These are phyloP conservation scores for Philypnodon macrostomus DNA, from an alignment of 2,797 vertebrate species.

Conservation along the genomic window DNA sequence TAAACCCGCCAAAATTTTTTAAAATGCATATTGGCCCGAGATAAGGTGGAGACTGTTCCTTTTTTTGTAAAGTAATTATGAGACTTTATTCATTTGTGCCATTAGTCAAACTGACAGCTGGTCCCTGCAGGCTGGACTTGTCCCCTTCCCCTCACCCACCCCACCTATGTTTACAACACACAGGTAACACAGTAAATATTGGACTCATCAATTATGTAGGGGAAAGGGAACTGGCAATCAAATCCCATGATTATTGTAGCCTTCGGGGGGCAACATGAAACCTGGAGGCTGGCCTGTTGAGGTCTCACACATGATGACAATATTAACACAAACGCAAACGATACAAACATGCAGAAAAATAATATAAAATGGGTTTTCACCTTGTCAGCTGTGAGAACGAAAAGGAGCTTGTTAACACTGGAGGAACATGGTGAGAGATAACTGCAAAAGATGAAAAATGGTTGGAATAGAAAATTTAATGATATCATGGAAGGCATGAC, in stretches of 20 bases:
- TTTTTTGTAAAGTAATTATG: conserved; percentile 86
- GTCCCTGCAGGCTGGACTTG: conserved; percentile 81
- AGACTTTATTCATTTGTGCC: conserved; percentile 86
- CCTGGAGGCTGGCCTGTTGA: conserved; percentile 39
- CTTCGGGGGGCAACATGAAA: too few relatives aligned
- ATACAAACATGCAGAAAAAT: not conserved
- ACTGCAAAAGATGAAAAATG: conserved; percentile 46
- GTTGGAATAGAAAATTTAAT: conserved; percentile 64
- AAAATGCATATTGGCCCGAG: conserved; percentile 82
- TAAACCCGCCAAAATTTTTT: conserved; percentile 80
- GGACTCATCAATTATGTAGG: conserved; percentile 91
- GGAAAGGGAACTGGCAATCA: conserved; percentile 82
- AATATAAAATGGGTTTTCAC: conserved; percentile 39
- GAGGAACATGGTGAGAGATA: conserved; percentile 43
- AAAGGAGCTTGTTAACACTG: conserved; percentile 66
- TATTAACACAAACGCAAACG: conserved; percentile 19
- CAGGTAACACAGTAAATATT: conserved; percentile 96
- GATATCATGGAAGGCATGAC: conserved; percentile 61
- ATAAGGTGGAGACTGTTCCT: conserved; percentile 80
- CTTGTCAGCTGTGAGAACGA: conserved; percentile 49
- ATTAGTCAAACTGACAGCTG: conserved; percentile 86
- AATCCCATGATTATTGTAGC: conserved; percentile 86
- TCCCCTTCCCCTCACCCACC: conserved; percentile 70
- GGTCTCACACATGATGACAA: conserved; percentile 47
- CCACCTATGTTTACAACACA: conserved; percentile 91